A percentile compares a stretch with the other conserved stretches of the same genome.
Conservation (phyloP, 2,888 invertebrate species). For the Abscondita cerata region DNA sequence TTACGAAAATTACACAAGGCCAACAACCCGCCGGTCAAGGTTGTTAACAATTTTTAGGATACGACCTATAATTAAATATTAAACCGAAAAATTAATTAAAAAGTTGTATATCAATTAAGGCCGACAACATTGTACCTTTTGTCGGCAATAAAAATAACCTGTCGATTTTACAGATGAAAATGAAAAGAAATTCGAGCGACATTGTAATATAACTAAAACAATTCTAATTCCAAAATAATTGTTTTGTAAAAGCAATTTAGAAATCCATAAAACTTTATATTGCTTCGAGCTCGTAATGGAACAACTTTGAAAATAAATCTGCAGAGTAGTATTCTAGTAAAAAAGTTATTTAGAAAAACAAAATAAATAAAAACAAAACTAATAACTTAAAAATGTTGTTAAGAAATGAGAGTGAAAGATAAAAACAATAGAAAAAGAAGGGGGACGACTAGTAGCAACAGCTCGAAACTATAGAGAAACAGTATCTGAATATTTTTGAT, state of each 20-base stretch:
- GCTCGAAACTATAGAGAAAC: conserved; percentile 35
- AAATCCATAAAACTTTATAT: conserved; percentile 33
- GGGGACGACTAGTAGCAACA: conserved; percentile 23
- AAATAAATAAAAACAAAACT: conserved; percentile 56
- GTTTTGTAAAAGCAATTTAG: conserved; percentile 30
- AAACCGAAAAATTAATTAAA: too few species aligned
- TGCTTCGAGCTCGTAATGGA: conserved; percentile 37
- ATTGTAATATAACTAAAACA: conserved; percentile 20
- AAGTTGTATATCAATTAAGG: too few species aligned
- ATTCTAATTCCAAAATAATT: conserved; percentile 31
- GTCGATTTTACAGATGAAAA: too few species aligned
- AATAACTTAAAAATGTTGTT: conserved; percentile 57
- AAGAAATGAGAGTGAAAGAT: conserved; percentile 44
- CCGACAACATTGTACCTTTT: too few species aligned
- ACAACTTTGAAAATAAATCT: conserved; percentile 47
- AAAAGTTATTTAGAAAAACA: conserved; percentile 40
- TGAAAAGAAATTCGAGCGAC: background rate
- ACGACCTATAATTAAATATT: too few species aligned
- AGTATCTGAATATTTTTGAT: conserved; percentile 52
- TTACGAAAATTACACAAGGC: too few species aligned
- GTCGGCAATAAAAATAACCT: too few species aligned
- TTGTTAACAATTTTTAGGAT: too few species aligned
- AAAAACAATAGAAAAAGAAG: background rate
- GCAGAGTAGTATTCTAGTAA: conserved; percentile 36
- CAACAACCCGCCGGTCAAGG: too few species aligned